A percentile compares a stretch with the other conserved stretches of the same genome.
phyloP scores from a whole-genome alignment of 1,140 invertebrate species.

The Penaeus chinensis region DNA sequence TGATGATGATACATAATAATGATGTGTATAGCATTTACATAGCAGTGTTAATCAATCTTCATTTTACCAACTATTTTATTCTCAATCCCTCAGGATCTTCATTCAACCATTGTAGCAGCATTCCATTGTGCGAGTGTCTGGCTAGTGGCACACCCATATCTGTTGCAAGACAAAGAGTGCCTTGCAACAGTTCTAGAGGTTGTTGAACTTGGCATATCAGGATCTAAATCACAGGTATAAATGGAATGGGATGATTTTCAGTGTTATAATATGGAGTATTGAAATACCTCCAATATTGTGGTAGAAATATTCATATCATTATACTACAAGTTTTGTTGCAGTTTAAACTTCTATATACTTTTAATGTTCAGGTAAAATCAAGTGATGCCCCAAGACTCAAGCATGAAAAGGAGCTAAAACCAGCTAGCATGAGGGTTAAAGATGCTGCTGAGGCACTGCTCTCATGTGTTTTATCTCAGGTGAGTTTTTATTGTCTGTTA shows the following conservation, averaged over 20 bases:
- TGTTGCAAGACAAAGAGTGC: constrained; percentile 92
- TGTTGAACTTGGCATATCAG: constrained; percentile 96
- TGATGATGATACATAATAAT: too few relatives aligned
- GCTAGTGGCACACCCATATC: constrained; percentile 88
- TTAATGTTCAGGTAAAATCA: constrained; percentile 77
- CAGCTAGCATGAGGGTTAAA: constrained; percentile 93
- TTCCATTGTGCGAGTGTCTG: constrained; percentile 86
- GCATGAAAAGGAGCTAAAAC: constrained; percentile 94
- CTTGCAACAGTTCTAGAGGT: constrained; percentile 93
- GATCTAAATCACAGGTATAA: constrained; percentile 81
- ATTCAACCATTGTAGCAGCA: constrained; percentile 96
- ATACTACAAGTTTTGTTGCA: neutral
- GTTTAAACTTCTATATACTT: constrained; percentile 13
- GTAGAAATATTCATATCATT: neutral
- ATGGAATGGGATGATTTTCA: too few relatives aligned
- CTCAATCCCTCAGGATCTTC: constrained; percentile 78
- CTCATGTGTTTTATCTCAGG: constrained; percentile 91
- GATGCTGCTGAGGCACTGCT: constrained; percentile 95
- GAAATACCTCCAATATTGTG: too few relatives aligned
- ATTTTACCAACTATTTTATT: neutral
- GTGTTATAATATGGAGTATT: too few relatives aligned
- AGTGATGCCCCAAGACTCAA: constrained; percentile 92
- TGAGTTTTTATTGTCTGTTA: constrained; percentile 66
- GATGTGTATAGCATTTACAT: too few relatives aligned
- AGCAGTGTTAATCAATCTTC: too few relatives aligned